phyloP scores from a whole-genome alignment of 64 coral and sea anemone genomes.

The Dendrophyllia cribrosa region DNA sequence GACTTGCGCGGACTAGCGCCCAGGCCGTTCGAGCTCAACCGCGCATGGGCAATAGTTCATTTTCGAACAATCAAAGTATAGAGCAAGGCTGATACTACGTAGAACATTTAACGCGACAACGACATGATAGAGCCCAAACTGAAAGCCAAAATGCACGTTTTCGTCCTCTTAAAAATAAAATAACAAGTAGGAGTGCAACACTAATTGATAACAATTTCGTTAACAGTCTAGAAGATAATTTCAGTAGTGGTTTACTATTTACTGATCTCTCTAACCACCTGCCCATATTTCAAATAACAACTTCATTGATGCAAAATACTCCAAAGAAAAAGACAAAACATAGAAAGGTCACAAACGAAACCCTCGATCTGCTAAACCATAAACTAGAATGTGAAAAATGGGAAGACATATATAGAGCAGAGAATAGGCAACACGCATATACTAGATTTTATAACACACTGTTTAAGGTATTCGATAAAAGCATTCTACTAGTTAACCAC shows the following conservation, averaged over 20 bases:
- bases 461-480: too few species aligned
- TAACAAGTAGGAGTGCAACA: conserved; percentile 49
- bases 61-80: too few species aligned
- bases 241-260: too few species aligned
- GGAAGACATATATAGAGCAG: background rate
- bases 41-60: too few species aligned
- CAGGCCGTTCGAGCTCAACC: too few species aligned
- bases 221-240: conserved; percentile 6
- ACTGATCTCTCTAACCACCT: conserved; percentile 60
- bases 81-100: too few species aligned
- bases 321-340: background rate
- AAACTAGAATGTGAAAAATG: background rate
- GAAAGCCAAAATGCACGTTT: too few species aligned
- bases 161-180: conserved; percentile 36
- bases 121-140: too few species aligned
- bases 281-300: background rate
- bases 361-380: background rate
- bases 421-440: background rate
- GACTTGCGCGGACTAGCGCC: too few species aligned
- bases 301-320: background rate
- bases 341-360: conserved; percentile 3
- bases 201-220: conserved; percentile 71
- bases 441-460: too few species aligned
- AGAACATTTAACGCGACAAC: too few species aligned
- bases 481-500: too few species aligned